Percentiles rank a stretch among this genome's conserved stretches.
phyloP scores from a whole-genome alignment of 2,113 vertebrate species.

The Nyctibius bracteatus region DNA sequence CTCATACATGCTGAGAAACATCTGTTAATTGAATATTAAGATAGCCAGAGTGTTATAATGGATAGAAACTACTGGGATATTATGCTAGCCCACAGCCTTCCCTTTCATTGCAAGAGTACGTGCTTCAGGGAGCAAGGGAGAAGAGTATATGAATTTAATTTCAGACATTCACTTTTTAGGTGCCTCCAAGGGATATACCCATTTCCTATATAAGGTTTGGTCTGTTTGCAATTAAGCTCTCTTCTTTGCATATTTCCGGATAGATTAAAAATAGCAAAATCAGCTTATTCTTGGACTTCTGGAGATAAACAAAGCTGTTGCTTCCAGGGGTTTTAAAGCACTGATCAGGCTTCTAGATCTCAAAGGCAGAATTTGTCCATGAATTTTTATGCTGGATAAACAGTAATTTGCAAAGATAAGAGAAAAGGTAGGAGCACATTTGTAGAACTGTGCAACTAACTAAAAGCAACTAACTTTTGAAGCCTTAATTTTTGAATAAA shows the following conservation, averaged over 20 bases:
- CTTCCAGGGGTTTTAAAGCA: conserved; percentile 67
- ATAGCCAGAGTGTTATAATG: conserved; percentile 9
- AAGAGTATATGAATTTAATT: conserved; percentile 60
- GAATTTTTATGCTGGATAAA: conserved; percentile 37
- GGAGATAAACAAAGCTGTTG: conserved; percentile 73
- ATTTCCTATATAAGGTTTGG: conserved; percentile 77
- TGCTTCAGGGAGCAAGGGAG: conserved; percentile 52
- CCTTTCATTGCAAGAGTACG: conserved; percentile 32
- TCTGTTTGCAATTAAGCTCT: conserved; percentile 79
- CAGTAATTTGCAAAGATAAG: conserved; percentile 1
- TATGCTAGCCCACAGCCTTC: conserved; percentile 28
- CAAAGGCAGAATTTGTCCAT: neutral
- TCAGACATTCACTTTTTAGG: conserved; percentile 72
- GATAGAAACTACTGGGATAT: conserved; percentile 39
- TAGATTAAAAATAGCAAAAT: conserved; percentile 80
- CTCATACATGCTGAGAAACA: conserved; percentile 33
- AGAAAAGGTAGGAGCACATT: conserved; percentile 19
- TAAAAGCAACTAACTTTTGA: neutral
- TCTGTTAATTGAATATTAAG: conserved; percentile 44
- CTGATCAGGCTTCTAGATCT: conserved; percentile 48
- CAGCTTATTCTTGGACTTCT: conserved; percentile 72
- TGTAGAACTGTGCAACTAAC: neutral
- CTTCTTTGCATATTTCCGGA: conserved; percentile 76
- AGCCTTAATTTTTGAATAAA: neutral
- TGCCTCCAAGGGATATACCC: conserved; percentile 62